These are phyloP conservation scores for Malacoctenus gilli DNA, from an alignment of 2,797 vertebrate species.

Conservation along the genomic window DNA sequence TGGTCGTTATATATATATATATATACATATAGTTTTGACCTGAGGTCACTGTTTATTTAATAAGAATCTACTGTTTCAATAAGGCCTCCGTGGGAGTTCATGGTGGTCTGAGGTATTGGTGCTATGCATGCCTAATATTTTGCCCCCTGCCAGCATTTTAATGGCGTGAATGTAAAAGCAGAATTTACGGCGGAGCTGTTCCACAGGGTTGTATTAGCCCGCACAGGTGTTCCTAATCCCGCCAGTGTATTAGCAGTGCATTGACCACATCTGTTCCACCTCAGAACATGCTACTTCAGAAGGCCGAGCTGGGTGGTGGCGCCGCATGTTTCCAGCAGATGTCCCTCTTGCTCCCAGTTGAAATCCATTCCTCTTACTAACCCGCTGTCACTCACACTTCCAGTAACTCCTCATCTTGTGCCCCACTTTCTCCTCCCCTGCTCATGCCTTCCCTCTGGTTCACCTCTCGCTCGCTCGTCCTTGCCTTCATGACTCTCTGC, in stretches of 20 bases:
- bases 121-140: too few relatives aligned
- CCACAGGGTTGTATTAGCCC: background rate
- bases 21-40: too few relatives aligned
- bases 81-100: background rate
- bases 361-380: slow-evolving; percentile 3
- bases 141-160: too few relatives aligned
- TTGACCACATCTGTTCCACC: background rate
- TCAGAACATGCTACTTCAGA: too few relatives aligned
- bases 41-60: too few relatives aligned
- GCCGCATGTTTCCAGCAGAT: slow-evolving; percentile 31
- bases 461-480: background rate
- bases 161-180: too few relatives aligned
- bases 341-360: too few relatives aligned
- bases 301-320: background rate
- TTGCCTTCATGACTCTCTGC: background rate
- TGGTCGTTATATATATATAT: too few relatives aligned
- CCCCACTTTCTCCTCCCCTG: background rate
- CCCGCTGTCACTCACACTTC: slow-evolving; percentile 3
- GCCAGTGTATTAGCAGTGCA: background rate
- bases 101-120: background rate
- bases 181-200: background rate
- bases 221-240: background rate
- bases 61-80: background rate
- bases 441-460: too few relatives aligned
- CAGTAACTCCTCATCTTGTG: slow-evolving; percentile 10